Evolutionary conservation across 2,888 invertebrate genomes (phyloP).

Genomic region (Drosophila borborema): DNA sequence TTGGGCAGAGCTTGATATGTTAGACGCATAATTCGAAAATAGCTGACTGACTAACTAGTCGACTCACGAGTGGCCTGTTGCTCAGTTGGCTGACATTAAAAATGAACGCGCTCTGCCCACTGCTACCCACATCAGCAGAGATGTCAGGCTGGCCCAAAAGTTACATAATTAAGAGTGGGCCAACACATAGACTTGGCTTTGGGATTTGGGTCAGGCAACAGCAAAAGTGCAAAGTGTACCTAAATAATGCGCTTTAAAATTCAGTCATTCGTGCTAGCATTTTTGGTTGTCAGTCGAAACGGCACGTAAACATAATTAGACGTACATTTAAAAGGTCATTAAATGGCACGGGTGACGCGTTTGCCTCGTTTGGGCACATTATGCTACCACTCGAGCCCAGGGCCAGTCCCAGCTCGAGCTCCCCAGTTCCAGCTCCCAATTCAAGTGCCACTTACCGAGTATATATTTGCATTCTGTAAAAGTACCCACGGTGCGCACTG

Average conservation of each 20-base stretch:
- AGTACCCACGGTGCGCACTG: conserved; percentile 41
- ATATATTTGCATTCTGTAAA: conserved; percentile 67
- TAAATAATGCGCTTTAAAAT: conserved; percentile 54
- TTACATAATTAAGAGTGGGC: conserved; percentile 70
- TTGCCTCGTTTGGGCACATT: conserved; percentile 38
- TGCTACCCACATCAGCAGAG: conserved; percentile 29
- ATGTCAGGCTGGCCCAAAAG: conserved; percentile 58
- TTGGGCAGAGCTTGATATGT: conserved; percentile 12
- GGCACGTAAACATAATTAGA: conserved; percentile 78
- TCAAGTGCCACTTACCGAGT: conserved; percentile 52
- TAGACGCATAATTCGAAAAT: conserved; percentile 24
- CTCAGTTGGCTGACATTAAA: conserved; percentile 41
- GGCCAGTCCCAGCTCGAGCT: conserved; percentile 6
- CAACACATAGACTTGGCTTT: conserved; percentile 66
- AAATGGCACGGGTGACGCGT: conserved; percentile 50
- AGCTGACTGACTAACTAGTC: background rate
- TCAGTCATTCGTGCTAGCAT: conserved; percentile 55
- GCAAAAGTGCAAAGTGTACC: conserved; percentile 16
- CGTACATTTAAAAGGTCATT: conserved; percentile 79
- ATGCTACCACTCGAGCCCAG: conserved; percentile 54
- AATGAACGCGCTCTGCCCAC: conserved; percentile 33
- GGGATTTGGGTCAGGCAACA: conserved; percentile 55
- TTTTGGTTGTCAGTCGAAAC: conserved; percentile 50
- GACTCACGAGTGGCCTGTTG: conserved; percentile 10
- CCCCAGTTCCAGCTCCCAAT: conserved; percentile 4